These are phyloP conservation scores for Acromyrmex charruanus DNA, from an alignment of 1,140 invertebrate genomes.

Conservation along the genomic window DNA sequence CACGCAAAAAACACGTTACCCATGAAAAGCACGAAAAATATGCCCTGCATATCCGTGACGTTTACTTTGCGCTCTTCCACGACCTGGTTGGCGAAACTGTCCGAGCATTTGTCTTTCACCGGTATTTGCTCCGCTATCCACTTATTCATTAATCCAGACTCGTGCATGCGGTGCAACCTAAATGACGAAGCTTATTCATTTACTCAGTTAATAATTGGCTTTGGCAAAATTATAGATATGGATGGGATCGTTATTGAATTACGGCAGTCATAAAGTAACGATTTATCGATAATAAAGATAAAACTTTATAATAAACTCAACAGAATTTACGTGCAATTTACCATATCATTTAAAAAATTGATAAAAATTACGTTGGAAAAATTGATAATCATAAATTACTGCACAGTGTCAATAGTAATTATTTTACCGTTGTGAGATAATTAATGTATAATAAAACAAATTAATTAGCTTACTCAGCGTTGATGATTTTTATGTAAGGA, in stretches of 20 bases:
- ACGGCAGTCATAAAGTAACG: background rate
- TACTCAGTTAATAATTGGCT: background rate
- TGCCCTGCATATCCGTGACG: constrained; percentile 96
- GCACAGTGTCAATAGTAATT: too few relatives aligned
- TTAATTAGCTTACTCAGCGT: constrained; percentile 86
- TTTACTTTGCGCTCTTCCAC: constrained; percentile 94
- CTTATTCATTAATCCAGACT: constrained; percentile 93
- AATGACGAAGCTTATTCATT: constrained; percentile 22
- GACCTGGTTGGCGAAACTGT: constrained; percentile 87
- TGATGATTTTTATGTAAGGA: constrained; percentile 90
- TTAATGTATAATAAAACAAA: background rate
- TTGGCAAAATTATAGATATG: background rate
- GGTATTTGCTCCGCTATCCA: constrained; percentile 93
- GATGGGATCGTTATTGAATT: background rate
- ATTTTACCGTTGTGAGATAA: background rate
- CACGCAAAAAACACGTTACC: constrained; percentile 86
- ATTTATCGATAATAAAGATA: background rate
- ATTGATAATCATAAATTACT: too few relatives aligned
- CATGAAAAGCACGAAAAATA: constrained; percentile 93
- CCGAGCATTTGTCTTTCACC: constrained; percentile 93
- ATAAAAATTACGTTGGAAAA: too few relatives aligned
- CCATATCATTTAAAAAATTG: too few relatives aligned
- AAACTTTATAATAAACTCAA: background rate
- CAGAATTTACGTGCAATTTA: background rate
- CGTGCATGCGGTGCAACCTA: constrained; percentile 92